Percentiles rank a stretch among this genome's conserved stretches.
phyloP scores from a whole-genome alignment of 2,888 invertebrate species.

The Polietes domitor region DNA sequence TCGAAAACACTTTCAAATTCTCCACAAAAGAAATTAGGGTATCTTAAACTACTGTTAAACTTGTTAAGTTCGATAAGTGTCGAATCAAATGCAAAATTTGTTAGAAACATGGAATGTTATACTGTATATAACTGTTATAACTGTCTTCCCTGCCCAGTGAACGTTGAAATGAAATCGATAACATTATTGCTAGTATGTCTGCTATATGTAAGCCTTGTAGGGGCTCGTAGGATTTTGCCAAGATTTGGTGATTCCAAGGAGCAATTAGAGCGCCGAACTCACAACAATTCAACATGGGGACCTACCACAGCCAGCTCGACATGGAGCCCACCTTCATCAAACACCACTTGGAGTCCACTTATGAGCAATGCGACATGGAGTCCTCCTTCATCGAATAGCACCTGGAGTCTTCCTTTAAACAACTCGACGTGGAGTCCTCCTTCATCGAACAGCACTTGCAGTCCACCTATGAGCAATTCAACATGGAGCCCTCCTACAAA shows the following conservation, averaged over 20 bases:
- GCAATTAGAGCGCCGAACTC: no score
- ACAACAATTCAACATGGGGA: background rate
- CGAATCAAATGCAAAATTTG: background rate
- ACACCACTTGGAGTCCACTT: background rate
- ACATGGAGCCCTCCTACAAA: no score
- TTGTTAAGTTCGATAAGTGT: background rate
- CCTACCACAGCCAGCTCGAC: background rate
- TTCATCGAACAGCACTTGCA: no score
- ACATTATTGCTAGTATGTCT: background rate
- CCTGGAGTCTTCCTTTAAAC: no score
- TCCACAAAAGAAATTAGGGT: background rate
- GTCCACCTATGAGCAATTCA: no score
- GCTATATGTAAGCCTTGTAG: background rate
- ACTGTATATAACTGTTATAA: slow-evolving; percentile 32
- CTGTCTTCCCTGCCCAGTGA: background rate
- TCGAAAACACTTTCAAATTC: background rate
- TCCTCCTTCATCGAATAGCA: no score
- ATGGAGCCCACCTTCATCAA: background rate
- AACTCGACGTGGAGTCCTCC: no score
- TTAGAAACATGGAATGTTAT: background rate
- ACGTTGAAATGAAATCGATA: background rate
- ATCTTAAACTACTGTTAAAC: background rate
- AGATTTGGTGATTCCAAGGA: background rate
- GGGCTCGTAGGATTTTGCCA: background rate
- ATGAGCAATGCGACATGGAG: no score